A percentile compares a stretch with the other conserved stretches of the same genome.
Conservation (phyloP, 2,797 vertebrate species). For the Decapterus maruadsi region DNA sequence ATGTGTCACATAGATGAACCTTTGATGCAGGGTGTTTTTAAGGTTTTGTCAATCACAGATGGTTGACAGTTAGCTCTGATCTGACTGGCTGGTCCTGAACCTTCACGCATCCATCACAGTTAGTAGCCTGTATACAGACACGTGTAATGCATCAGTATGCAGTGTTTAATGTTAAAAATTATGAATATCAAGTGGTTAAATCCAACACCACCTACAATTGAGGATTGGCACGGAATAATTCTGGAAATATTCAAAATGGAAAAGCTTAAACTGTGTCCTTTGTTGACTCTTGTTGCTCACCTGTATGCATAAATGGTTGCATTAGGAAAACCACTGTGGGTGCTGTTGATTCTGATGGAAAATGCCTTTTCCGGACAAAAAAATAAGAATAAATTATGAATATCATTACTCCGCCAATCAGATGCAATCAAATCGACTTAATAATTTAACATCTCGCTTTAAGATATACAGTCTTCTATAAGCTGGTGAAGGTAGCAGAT, state of each 20-base stretch:
- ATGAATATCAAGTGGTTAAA: background rate
- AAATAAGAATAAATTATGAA: too few species aligned
- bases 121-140: slow-evolving; percentile 5
- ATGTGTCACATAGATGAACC: slow-evolving; percentile 60
- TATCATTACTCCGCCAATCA: background rate
- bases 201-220: too few species aligned
- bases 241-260: too few species aligned
- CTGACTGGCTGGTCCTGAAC: slow-evolving; percentile 57
- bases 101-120: slow-evolving; percentile 57
- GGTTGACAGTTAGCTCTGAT: slow-evolving; percentile 56
- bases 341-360: too few species aligned
- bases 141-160: background rate
- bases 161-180: background rate
- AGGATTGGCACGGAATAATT: too few species aligned
- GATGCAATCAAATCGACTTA: background rate
- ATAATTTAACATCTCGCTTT: background rate
- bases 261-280: too few species aligned
- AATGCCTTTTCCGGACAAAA: too few species aligned
- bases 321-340: too few species aligned
- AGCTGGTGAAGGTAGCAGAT: background rate
- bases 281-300: too few species aligned
- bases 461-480: background rate
- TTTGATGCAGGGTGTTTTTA: slow-evolving; percentile 57
- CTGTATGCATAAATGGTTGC: too few species aligned
- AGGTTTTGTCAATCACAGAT: slow-evolving; percentile 59